Conservation (phyloP, 2,113 vertebrate species). For the Gasterosteus aculeatus region DNA sequence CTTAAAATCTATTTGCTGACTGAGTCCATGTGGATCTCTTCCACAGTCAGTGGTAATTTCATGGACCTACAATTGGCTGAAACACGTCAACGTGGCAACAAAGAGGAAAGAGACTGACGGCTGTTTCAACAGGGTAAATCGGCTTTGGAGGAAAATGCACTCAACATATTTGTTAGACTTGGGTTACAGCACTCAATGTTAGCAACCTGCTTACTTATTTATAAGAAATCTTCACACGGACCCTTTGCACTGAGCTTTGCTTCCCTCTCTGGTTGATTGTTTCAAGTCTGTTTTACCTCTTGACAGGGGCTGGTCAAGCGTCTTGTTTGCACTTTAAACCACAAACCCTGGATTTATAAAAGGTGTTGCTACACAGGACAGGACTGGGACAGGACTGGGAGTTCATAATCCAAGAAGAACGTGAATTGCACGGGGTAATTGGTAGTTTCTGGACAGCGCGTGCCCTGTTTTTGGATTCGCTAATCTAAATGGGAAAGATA, state of each 20-base stretch:
- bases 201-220: neutral
- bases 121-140: neutral
- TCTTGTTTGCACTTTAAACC: neutral
- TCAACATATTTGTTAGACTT: neutral
- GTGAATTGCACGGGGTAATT: neutral
- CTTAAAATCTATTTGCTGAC: no score
- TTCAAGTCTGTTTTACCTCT: no score
- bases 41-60: no score
- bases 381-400: no score
- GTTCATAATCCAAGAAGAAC: neutral
- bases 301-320: neutral
- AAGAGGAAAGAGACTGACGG: no score
- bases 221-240: neutral
- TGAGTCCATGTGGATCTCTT: no score
- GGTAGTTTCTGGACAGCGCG: neutral
- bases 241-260: neutral
- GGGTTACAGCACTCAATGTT: neutral
- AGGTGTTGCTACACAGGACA: no score
- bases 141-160: neutral
- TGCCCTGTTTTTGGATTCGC: neutral
- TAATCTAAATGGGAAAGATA: constrained; percentile 17
- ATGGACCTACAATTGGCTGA: no score
- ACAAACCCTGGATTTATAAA: neutral
- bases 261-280: no score
- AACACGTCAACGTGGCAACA: no score